Conservation (phyloP, 2,797 vertebrate species). For the Leptodactylus fallax region DNA sequence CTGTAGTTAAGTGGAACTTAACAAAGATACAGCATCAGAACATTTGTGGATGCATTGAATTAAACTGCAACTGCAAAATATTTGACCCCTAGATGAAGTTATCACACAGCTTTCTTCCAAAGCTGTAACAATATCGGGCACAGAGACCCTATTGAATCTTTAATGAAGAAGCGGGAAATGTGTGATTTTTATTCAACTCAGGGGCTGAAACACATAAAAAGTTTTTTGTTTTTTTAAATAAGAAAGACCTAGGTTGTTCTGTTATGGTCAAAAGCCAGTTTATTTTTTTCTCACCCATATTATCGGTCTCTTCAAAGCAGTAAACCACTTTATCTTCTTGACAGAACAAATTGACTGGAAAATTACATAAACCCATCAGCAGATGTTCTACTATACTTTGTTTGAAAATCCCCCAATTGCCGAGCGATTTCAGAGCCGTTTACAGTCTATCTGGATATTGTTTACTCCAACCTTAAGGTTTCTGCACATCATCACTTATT, state of each 20-base stretch:
- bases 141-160: slow-evolving; percentile 8
- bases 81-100: slow-evolving; percentile 26
- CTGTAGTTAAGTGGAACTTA: neutral
- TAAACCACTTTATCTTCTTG: slow-evolving; percentile 82
- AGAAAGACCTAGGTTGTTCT: slow-evolving; percentile 50
- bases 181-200: slow-evolving; percentile 24
- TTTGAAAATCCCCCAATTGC: slow-evolving; percentile 76
- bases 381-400: slow-evolving; percentile 81
- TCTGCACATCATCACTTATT: slow-evolving; percentile 67
- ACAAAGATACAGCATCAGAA: slow-evolving; percentile 1
- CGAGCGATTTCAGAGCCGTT: slow-evolving; percentile 71
- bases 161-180: slow-evolving; percentile 18
- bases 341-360: slow-evolving; percentile 85
- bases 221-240: slow-evolving; percentile 1
- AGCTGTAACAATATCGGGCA: neutral
- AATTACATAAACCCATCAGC: slow-evolving; percentile 81
- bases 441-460: slow-evolving; percentile 67
- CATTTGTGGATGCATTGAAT: slow-evolving; percentile 29
- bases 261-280: slow-evolving; percentile 69
- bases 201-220: slow-evolving; percentile 16
- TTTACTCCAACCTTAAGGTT: slow-evolving; percentile 64
- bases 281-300: slow-evolving; percentile 60
- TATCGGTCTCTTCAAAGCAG: slow-evolving; percentile 77
- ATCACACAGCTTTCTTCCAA: slow-evolving; percentile 18
- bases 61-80: slow-evolving; percentile 19